A percentile compares a stretch with the other conserved stretches of the same genome.
Conservation (phyloP, 2,113 vertebrate species). For the Myotis brandtii region DNA sequence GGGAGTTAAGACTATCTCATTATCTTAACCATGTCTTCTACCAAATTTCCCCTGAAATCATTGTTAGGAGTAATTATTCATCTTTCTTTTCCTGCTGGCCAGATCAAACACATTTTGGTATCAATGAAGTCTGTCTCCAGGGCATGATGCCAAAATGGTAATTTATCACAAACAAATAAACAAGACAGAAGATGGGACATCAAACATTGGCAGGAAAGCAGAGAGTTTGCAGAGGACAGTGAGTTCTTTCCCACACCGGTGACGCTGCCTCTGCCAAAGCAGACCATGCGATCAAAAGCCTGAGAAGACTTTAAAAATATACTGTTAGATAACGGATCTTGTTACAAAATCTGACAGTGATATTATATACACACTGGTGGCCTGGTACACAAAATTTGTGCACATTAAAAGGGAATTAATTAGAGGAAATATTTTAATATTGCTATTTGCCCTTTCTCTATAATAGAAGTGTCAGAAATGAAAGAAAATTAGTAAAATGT, state of each 20-base stretch:
- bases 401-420: too few species aligned
- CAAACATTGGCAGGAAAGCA: constrained; percentile 85
- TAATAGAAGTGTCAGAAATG: too few species aligned
- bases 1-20: constrained; percentile 66
- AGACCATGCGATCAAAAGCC: constrained; percentile 58
- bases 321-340: neutral
- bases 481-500: too few species aligned
- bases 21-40: constrained; percentile 71
- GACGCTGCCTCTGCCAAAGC: constrained; percentile 75
- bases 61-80: constrained; percentile 64
- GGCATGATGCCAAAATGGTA: constrained; percentile 86
- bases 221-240: constrained; percentile 80
- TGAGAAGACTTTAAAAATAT: neutral
- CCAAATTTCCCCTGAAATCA: constrained; percentile 53
- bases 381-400: too few species aligned
- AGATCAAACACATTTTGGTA: constrained; percentile 81
- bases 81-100: constrained; percentile 79
- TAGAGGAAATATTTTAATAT: too few species aligned
- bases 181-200: constrained; percentile 84
- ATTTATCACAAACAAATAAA: constrained; percentile 86
- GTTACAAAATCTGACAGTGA: neutral
- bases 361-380: neutral
- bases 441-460: too few species aligned
- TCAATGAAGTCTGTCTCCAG: constrained; percentile 84
- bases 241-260: constrained; percentile 71